Conservation (phyloP, 2,113 vertebrate genomes). For the Sceloporus undulatus region DNA sequence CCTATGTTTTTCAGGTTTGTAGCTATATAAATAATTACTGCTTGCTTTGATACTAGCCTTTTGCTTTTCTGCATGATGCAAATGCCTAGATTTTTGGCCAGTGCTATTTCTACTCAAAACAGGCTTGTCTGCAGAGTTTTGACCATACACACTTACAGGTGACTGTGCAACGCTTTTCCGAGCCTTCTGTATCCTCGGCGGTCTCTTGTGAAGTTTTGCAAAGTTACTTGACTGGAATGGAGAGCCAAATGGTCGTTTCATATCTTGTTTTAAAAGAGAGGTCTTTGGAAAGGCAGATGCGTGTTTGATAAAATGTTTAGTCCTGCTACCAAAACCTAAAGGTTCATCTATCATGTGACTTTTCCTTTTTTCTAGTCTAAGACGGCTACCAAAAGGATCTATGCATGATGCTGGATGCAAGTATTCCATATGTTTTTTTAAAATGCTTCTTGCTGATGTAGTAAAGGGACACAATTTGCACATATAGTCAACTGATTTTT, state of each 20-base stretch:
- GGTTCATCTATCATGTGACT: constrained; percentile 74
- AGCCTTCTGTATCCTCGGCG: constrained; percentile 86
- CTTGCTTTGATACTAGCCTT: constrained; percentile 83
- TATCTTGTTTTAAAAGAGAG: constrained; percentile 84
- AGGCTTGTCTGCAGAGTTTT: constrained; percentile 80
- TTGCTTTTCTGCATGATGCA: constrained; percentile 81
- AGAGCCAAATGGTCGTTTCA: constrained; percentile 80
- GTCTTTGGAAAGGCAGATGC: constrained; percentile 86
- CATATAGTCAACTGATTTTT: constrained; percentile 77
- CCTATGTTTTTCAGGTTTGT: constrained; percentile 79
- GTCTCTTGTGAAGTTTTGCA: constrained; percentile 86
- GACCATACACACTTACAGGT: constrained; percentile 78
- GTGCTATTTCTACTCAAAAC: constrained; percentile 81
- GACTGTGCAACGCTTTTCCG: constrained; percentile 83
- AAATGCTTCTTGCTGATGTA: constrained; percentile 79
- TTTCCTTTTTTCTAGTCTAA: constrained; percentile 82
- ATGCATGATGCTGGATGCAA: constrained; percentile 79
- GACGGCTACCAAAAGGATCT: constrained; percentile 76
- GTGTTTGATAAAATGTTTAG: constrained; percentile 78
- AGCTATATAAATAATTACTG: constrained; percentile 80
- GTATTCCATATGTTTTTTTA: constrained; percentile 85
- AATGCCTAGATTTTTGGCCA: constrained; percentile 86
- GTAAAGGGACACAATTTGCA: constrained; percentile 86
- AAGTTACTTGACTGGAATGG: constrained; percentile 79
- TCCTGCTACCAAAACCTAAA: constrained; percentile 72